Evolutionary conservation across 1,140 invertebrate species (phyloP), one percentile per base, ranked within the genome.

Genomic region (Drosophila yakuba): DNA sequence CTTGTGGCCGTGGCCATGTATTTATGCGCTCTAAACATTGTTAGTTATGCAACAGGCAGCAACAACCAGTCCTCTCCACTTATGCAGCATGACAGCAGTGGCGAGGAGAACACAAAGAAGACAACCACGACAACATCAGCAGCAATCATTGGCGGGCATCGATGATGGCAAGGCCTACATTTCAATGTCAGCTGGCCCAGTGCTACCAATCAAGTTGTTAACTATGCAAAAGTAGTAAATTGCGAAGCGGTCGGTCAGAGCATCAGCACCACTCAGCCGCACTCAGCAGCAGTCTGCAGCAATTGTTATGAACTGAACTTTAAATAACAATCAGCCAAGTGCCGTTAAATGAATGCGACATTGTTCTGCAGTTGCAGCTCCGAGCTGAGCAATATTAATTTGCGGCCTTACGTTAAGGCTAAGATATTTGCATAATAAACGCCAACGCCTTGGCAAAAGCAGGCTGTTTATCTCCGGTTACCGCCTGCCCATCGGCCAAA

Each of bases 341-440:
- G 84, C 83, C 83, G 83, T 86, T 86, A 86, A 86, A 86, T 86
- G 83, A 88, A 88, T 86, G 83, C 83, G 82, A 86, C 82, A 86
- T 86, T 83, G 82, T 85, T 60, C 63, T 32, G 15, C 45, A 48
- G 14, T 28, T 66, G 45, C 66, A 69, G 50, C 51, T 69, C 43
- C 51, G 8, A 17, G 38, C 45, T 67, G 67, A 71, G 68, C 68
- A 57, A 79, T 88, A 86, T 88, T 86, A 83, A 86, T 86, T 86
- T 86, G 72, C 75, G 62, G 60, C 60, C 64, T 69, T 79, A 62
- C 81, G 67, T 85, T 86, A 86, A 81, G 75, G 84, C 84, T 86
- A 72, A 86, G 88, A 88, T 89, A 86, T 86, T 86, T 86, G 84
- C 83, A 86, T 86, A 86, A 86, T 86, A 86, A 86, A 86, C 83